Base-by-base conservation (phyloP, 92 coral and sea anemone genomes). In the Epizoanthus illoricatus region DNA sequence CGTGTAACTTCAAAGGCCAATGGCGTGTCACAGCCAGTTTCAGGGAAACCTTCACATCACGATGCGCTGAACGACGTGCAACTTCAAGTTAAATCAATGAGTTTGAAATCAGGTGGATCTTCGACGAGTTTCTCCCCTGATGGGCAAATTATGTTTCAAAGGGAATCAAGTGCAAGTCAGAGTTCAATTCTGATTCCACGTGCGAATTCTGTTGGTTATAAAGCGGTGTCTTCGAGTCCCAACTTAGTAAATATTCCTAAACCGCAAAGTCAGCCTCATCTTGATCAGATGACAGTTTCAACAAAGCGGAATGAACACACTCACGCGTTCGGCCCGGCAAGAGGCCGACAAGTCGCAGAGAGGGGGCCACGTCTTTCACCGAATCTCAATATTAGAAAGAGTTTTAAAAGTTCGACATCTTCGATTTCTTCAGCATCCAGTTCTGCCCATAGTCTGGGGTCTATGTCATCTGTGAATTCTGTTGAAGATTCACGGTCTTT, bases 391-490 rank as follows among this genome's bases (percentile, higher is more conserved):
- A n/a, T 28, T 43, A 63, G 82, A 78, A 69, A 42, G 15, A 63
- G 82, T 59, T 78, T 78, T 24, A 78, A 63, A 64, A 78, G 60
- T 41, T 78, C 82, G 3, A 42, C 71, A 3, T 78, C 82, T 42
- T 78, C 82, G 20, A 42, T 78, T 64, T 78, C 82, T n/a, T 61
- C 82, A 2, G 67, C 69, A 5, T 78, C 82, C 11, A 78, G 82
- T 23, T 78, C 82, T 63, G 64, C 65, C 23, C 80, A 57, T 5
- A 55, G 65, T 21, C 54, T 78, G 41, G 82, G 82, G 17, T 78
- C 82, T 43, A 78, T 63, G 71, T n/a, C 59, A 61, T 78, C 82
- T 43, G 82, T 78, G 23, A 78, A 64, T 64, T 78, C 82, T 21
- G 23, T 41, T 41, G 82, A 78, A 10, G 82, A 78, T 78, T 17